phyloP scores from a whole-genome alignment of 2,113 vertebrate genomes.

The Carettochelys insculpta region DNA sequence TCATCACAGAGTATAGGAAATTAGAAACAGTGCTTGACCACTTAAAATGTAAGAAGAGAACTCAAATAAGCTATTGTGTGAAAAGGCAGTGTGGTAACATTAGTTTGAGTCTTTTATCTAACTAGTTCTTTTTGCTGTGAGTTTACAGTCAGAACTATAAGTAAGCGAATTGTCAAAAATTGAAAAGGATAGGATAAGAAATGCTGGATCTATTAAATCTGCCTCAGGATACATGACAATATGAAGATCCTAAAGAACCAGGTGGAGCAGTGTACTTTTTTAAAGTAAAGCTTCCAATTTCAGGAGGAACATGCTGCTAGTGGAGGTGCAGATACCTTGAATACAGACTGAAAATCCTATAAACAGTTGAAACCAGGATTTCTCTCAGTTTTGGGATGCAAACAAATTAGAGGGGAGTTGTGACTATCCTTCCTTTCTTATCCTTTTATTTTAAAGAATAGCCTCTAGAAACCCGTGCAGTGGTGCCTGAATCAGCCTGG shows the following conservation, averaged over 20 bases:
- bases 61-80: neutral
- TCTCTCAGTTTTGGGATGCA: neutral
- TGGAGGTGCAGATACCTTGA: neutral
- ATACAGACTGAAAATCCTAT: neutral
- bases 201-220: neutral
- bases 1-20: neutral
- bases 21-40: neutral
- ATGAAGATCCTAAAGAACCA: neutral
- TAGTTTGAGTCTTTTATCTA: neutral
- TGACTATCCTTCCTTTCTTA: neutral
- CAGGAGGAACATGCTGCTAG: neutral
- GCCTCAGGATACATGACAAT: neutral
- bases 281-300: neutral
- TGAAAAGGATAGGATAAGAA: neutral
- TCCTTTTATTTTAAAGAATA: neutral
- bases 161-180: neutral
- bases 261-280: no score
- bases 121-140: no score
- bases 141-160: neutral
- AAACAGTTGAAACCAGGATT: neutral
- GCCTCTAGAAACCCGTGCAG: neutral
- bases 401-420: neutral
- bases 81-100: neutral
- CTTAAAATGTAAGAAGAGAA: neutral
- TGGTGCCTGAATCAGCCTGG: neutral